phyloP scores from a whole-genome alignment of 2,113 vertebrate genomes.

The Glaucomys volans region DNA sequence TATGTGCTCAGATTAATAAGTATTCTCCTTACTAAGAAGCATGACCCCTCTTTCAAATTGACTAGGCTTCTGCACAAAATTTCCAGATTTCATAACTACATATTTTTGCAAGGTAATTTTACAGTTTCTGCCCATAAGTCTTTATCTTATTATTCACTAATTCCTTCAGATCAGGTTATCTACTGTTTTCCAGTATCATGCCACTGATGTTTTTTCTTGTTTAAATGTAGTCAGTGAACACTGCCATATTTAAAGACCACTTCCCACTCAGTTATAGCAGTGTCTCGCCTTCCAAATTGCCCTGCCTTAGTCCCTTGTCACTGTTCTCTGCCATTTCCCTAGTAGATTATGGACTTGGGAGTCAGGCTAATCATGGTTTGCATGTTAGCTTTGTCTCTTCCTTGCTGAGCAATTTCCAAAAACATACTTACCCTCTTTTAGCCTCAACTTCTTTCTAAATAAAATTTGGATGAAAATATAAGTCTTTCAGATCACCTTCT shows the following conservation, averaged over 20 bases:
- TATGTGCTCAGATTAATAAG: background rate
- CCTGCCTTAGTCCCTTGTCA: background rate
- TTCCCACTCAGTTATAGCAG: background rate
- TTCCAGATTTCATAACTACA: background rate
- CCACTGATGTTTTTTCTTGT: background rate
- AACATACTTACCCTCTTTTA: background rate
- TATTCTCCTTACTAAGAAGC: background rate
- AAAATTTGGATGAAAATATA: background rate
- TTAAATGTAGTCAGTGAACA: background rate
- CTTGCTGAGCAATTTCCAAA: background rate
- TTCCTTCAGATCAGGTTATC: background rate
- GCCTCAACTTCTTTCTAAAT: background rate
- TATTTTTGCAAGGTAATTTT: background rate
- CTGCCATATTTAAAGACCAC: background rate
- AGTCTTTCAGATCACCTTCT: background rate
- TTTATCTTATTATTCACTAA: background rate
- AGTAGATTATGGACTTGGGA: background rate
- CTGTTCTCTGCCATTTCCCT: background rate
- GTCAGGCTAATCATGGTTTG: background rate
- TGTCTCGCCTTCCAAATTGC: background rate
- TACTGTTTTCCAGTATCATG: background rate
- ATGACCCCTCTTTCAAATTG: background rate
- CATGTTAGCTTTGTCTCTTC: background rate
- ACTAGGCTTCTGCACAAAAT: background rate
- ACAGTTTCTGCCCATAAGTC: background rate